Percentiles rank a stretch among this genome's conserved stretches.
phyloP scores from a whole-genome alignment of 2,113 vertebrate species.

The Lycocorax pyrrhopterus region DNA sequence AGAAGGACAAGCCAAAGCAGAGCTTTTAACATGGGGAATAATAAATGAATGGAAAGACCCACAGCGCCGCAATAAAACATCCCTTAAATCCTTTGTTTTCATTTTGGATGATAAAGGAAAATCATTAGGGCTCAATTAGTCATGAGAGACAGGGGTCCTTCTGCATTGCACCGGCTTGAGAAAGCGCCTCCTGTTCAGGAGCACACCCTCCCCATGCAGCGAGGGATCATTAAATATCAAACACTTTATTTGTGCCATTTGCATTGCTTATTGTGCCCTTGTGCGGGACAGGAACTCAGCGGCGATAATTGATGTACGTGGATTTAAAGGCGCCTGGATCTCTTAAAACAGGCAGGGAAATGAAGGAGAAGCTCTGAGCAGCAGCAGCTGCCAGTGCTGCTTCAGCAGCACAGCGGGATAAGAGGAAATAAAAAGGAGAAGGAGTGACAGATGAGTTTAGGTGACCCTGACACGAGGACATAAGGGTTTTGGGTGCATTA shows the following conservation, averaged over 20 bases:
- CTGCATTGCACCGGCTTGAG: background rate
- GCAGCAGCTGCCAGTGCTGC: rapidly evolving
- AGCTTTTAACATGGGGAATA: background rate
- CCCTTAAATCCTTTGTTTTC: conserved; percentile 34
- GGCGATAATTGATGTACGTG: rapidly evolving
- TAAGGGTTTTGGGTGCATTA: rapidly evolving
- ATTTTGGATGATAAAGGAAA: conserved; percentile 18
- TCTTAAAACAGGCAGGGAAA: background rate
- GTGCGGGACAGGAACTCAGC: rapidly evolving
- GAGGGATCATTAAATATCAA: background rate
- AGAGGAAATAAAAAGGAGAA: background rate
- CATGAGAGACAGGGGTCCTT: background rate
- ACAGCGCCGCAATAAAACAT: background rate
- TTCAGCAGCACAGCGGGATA: rapidly evolving
- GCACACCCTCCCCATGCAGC: background rate
- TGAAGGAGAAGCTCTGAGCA: background rate
- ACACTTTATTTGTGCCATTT: background rate
- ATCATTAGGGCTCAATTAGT: conserved; percentile 14
- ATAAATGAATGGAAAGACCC: background rate
- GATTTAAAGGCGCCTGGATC: background rate
- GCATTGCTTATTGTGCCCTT: background rate
- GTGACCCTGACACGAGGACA: background rate
- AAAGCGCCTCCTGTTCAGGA: background rate
- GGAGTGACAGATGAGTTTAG: background rate
- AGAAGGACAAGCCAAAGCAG: background rate